phyloP scores from a whole-genome alignment of 2,797 vertebrate species.

The Pipistrellus nathusii region DNA sequence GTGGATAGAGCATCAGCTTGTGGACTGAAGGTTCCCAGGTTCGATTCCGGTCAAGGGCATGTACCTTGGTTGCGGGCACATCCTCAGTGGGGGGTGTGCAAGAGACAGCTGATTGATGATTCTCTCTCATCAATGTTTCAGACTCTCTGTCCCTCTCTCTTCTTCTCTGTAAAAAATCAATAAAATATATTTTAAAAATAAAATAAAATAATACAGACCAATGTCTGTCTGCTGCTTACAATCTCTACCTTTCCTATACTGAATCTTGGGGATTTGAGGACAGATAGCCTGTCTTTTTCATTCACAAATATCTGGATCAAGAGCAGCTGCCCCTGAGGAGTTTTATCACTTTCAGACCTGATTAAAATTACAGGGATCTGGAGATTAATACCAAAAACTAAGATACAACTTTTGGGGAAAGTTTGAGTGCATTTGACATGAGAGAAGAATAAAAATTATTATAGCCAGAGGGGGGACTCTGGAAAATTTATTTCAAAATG shows the following conservation, averaged over 20 bases:
- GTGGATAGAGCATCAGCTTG: no score
- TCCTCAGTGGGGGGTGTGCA: no score
- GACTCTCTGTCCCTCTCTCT: no score
- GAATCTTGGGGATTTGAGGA: not conserved
- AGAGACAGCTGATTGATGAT: no score
- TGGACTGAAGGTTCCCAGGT: no score
- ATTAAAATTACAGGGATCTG: not conserved
- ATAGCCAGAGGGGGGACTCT: not conserved
- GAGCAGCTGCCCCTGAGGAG: not conserved
- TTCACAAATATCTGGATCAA: not conserved
- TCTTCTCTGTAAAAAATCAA: no score
- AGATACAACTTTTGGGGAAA: not conserved
- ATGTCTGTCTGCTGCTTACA: not conserved
- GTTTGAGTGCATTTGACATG: not conserved
- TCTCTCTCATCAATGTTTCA: no score
- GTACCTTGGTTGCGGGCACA: no score
- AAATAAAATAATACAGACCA: no score
- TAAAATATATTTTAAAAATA: no score
- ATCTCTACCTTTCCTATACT: not conserved
- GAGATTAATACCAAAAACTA: not conserved
- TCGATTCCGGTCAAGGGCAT: no score
- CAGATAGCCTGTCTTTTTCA: not conserved
- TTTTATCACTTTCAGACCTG: not conserved
- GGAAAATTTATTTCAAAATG: not conserved
- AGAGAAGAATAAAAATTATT: not conserved